These are phyloP conservation scores for Catamblyrhynchus diadema DNA, from an alignment of 2,797 vertebrate genomes.

Conservation along the genomic window DNA sequence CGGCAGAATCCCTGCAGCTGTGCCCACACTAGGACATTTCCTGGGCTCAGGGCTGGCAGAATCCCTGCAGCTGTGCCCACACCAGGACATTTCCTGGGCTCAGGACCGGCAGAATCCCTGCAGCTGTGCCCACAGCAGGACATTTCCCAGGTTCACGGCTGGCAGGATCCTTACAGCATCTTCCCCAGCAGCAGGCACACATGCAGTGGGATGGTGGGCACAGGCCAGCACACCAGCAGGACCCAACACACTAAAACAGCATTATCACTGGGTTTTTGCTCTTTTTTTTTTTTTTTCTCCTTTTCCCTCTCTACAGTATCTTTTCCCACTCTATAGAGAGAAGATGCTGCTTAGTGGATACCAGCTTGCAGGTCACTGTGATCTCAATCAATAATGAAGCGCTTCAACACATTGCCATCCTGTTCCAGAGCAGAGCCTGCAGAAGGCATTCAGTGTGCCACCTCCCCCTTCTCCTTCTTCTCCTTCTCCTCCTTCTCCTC, in stretches of 20 bases:
- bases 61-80: not conserved
- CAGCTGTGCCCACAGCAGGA: not conserved
- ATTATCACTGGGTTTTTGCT: not conserved
- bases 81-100: not conserved
- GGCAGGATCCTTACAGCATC: not conserved
- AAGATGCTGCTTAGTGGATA: conserved; percentile 53
- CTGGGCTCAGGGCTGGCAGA: fast-evolving
- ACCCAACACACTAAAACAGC: fast-evolving
- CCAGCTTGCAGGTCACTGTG: conserved; percentile 65
- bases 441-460: not conserved
- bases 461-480: not conserved
- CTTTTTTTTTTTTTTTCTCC: too few relatives aligned
- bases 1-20: not conserved
- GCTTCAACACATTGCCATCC: conserved; percentile 19
- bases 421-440: conserved; percentile 44
- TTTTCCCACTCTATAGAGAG: not conserved
- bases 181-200: not conserved
- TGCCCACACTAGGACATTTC: not conserved
- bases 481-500: too few relatives aligned
- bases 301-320: not conserved
- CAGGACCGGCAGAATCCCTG: too few relatives aligned
- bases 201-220: not conserved
- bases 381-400: conserved; percentile 69
- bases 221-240: not conserved
- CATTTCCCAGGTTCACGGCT: fast-evolving